Percentiles rank a stretch among this genome's conserved stretches.
phyloP scores from a whole-genome alignment of 2,113 vertebrate genomes.

The Dendrocopos noguchii region DNA sequence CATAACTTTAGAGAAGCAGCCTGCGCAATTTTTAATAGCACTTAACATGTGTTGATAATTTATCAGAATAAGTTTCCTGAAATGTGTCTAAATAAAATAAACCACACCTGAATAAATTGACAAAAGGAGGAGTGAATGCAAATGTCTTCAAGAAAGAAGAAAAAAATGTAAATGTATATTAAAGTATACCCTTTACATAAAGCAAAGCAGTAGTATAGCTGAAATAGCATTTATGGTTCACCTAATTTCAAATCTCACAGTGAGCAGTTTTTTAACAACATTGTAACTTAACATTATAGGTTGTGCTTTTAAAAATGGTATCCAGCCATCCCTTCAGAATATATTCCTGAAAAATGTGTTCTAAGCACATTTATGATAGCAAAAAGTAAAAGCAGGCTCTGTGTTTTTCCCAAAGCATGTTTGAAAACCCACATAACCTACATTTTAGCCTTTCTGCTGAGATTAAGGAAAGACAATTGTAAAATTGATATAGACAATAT shows the following conservation, averaged over 20 bases:
- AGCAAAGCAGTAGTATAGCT: neutral
- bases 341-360: neutral
- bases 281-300: neutral
- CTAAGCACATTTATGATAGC: neutral
- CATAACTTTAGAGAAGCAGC: neutral
- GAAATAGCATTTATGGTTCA: neutral
- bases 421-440: neutral
- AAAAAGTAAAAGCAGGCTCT: neutral
- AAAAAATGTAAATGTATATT: neutral
- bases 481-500: neutral
- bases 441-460: neutral
- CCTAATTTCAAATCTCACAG: neutral
- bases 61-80: neutral
- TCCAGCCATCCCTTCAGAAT: neutral
- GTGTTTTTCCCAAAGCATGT: neutral
- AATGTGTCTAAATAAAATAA: neutral
- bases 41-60: neutral
- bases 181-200: neutral
- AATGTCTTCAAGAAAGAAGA: neutral
- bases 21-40: neutral
- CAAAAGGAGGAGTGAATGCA: neutral
- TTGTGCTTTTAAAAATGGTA: neutral
- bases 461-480: neutral
- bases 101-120: neutral
- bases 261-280: neutral